Conservation (phyloP, 2,797 vertebrate genomes). For the Tenualosa ilisha region DNA sequence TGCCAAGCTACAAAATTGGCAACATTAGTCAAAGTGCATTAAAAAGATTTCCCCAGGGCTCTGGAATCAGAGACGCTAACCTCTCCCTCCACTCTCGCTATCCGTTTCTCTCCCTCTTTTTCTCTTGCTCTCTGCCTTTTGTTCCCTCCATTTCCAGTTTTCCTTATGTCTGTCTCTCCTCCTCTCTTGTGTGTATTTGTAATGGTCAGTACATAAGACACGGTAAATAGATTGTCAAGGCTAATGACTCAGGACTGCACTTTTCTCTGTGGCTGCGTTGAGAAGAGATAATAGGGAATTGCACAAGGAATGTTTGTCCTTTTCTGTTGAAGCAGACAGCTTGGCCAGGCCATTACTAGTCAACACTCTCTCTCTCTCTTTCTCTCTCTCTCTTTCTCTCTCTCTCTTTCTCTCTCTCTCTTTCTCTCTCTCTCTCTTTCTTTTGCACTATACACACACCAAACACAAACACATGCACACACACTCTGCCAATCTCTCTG, state of each 20-base stretch:
- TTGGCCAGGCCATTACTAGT: no score
- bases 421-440: neutral
- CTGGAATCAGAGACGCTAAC: neutral
- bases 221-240: neutral
- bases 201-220: neutral
- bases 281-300: slow-evolving; percentile 1
- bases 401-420: neutral
- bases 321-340: neutral
- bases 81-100: neutral
- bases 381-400: neutral
- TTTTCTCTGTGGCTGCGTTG: neutral
- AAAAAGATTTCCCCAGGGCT: slow-evolving; percentile 8
- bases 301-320: neutral
- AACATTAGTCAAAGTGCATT: slow-evolving; percentile 23
- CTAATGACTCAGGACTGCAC: neutral
- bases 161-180: slow-evolving; percentile 13
- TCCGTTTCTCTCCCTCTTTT: slow-evolving; percentile 27
- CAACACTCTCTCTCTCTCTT: neutral
- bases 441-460: neutral
- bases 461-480: no score
- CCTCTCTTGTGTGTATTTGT: neutral
- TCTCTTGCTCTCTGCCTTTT: neutral
- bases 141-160: neutral
- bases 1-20: slow-evolving; percentile 19
- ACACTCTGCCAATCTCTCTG: no score